Base-by-base conservation (phyloP, 2,113 vertebrate genomes). In the Argyrosomus japonicus region DNA sequence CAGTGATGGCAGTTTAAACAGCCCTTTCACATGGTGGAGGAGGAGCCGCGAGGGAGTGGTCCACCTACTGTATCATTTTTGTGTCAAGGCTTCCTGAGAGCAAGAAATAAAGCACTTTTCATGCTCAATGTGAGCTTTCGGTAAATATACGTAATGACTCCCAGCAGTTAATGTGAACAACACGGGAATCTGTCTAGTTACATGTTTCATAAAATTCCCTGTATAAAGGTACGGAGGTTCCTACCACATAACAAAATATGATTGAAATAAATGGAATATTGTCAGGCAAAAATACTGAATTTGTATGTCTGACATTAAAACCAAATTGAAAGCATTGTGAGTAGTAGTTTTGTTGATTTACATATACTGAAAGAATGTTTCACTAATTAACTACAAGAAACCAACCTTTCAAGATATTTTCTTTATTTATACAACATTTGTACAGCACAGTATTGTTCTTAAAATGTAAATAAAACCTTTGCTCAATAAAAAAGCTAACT, bases 1-100 rank as follows among this genome's bases (percentile, higher is more conserved):
- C 21, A 63, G 25, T 17, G 51, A 56, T 65, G 75, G 65, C 86
- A 69, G 75, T 86, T 69, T 25, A 81, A 91, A 82, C 77, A 83
- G 67, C 68, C 18, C 36, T 77, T 72, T 85, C 50, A 63, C 56
- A 63, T 70, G 80, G 36, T 27, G 57, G 14, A 51, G 54, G 56
- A 82, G 47, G 36, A 67, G 65, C 53, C 57, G 71, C 0, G 40
- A 71, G 68, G 77, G 82, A 68, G 80, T 70, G 73, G 60, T 40
- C 65, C 79, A 29, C 57, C 50, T 53, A 15, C 29, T 21, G 3
- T 45, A 47, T 60, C 11, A 12, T 54, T 62, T 77, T 51, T 45
- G 51, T 75, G 62, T n/a, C 27, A 45, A 12, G 21, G 25, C n/a
- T 64, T 8, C 40, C 32, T 19, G 5, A n/a, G 50, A 69, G 63